Percentiles rank a stretch among this genome's conserved stretches.
Conservation (phyloP, 2,888 invertebrate species). For the Chloromyia formosa region DNA sequence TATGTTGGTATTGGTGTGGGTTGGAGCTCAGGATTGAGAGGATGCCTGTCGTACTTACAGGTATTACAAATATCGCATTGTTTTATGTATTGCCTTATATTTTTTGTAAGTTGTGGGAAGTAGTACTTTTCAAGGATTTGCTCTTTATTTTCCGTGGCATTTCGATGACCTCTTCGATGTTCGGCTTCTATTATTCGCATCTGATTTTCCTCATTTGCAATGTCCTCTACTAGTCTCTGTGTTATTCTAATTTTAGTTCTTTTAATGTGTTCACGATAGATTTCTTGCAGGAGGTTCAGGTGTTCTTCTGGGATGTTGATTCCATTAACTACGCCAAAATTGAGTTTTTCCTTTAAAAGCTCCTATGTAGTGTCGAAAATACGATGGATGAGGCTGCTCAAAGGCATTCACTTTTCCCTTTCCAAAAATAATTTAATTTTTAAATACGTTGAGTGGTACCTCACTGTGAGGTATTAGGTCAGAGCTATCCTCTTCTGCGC, state of each 20-base stretch:
- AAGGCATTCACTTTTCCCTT: constrained; percentile 11
- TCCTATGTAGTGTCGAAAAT: neutral
- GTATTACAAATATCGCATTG: neutral
- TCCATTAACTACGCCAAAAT: constrained; percentile 25
- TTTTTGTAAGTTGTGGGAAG: neutral
- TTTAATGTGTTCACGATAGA: constrained; percentile 38
- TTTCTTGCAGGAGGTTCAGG: constrained; percentile 40
- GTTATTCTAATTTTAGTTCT: neutral
- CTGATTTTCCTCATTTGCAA: no score
- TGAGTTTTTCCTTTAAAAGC: constrained; percentile 11
- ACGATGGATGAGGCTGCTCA: constrained; percentile 45
- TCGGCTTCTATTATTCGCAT: neutral
- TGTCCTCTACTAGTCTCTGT: neutral
- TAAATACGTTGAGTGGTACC: constrained; percentile 47
- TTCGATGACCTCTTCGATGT: neutral
- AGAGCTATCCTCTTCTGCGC: constrained; percentile 24
- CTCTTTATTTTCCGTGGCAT: neutral
- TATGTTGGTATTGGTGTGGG: neutral
- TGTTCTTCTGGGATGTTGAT: constrained; percentile 38
- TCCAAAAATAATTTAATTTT: constrained; percentile 48
- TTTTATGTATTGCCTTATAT: neutral
- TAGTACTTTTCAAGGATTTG: no score
- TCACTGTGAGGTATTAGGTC: constrained; percentile 49
- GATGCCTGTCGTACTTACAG: neutral
- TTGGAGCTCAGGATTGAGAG: neutral